Base-by-base conservation (phyloP, 2,113 vertebrate genomes). In the Numida meleagris region DNA sequence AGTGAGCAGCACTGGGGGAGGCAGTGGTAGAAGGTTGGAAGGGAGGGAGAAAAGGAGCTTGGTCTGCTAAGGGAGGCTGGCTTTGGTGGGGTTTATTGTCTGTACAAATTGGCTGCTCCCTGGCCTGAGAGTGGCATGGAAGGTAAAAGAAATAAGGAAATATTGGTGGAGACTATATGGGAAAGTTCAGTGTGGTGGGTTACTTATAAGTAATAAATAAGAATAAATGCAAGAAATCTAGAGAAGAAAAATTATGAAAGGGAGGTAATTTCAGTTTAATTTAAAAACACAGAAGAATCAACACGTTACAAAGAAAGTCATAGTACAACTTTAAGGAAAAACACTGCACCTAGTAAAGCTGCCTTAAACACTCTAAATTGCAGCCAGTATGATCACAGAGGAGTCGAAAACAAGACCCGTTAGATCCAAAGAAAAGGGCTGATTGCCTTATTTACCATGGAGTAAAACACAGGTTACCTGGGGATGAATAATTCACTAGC, bases 401-500 rank as follows among this genome's bases (percentile, higher is more conserved):
- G 24, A 90, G 38, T 2, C 48, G 2, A 40, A 89, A 66, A 90
- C 76, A 45, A 14, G 3, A 70, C 19, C 4, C 2, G 0, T 21
- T 5, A 63, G 50, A 84, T 66, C 27, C 31, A 76, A 82, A 91
- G 79, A 72, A 79, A 86, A 72, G 5, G 20, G 71, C 62, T 46
- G 74, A 72, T 14, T 31, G 29, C 17, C 27, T 82, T 89, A 57
- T 74, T 80, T 84, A 51, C n/a, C 79, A 40, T 33, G 36, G 78
- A 84, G 70, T 74, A 92, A 92, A 95, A 71, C 50, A 88, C 38
- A 82, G 72, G 89, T 71, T 93, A 89, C 53, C n/a, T 16, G 45
- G 79, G 6, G 31, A 83, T 88, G 74, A 90, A 82, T 78, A 95
- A 76, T 36, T 86, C 43, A 61, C 59, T 58, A 51, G 36, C 9